Conservation (phyloP, 2,113 vertebrate species). For the Bostrychus sinensis region DNA sequence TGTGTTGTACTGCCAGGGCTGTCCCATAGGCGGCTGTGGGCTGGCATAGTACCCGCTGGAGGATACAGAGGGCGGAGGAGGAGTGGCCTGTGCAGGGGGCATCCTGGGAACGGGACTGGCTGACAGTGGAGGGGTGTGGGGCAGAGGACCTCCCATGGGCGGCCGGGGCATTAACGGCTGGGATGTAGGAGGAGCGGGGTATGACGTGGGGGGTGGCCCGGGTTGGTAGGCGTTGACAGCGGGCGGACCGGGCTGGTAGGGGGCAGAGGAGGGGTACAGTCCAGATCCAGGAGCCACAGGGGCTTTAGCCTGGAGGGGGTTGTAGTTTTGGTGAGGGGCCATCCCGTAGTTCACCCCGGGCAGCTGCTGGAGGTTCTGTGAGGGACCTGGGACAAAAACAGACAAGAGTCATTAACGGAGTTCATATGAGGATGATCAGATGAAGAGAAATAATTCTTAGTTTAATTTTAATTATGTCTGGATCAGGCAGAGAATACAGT, state of each 20-base stretch:
- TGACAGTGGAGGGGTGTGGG: conserved; percentile 67
- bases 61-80: conserved; percentile 76
- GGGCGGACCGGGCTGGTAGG: conserved; percentile 78
- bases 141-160: conserved; percentile 65
- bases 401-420: conserved; percentile 2
- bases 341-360: conserved; percentile 79
- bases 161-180: conserved; percentile 79
- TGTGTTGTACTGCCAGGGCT: conserved; percentile 84
- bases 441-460: no score
- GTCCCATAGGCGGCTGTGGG: conserved; percentile 73
- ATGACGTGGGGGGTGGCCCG: conserved; percentile 70
- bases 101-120: conserved; percentile 62
- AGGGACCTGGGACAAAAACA: conserved; percentile 82
- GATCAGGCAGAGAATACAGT: no score
- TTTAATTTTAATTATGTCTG: no score
- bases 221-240: conserved; percentile 80
- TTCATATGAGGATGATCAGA: no score
- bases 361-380: conserved; percentile 85
- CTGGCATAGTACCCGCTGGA: conserved; percentile 79
- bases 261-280: conserved; percentile 79
- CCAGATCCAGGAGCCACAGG: conserved; percentile 75
- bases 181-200: conserved; percentile 77
- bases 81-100: conserved; percentile 63
- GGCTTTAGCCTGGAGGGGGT: conserved; percentile 80
- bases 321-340: conserved; percentile 77